Evolutionary conservation across 35 echinoderm and acorn worm species (phyloP), one percentile per base, ranked within the genome.

Genomic region (Holothuria glaberrima): DNA sequence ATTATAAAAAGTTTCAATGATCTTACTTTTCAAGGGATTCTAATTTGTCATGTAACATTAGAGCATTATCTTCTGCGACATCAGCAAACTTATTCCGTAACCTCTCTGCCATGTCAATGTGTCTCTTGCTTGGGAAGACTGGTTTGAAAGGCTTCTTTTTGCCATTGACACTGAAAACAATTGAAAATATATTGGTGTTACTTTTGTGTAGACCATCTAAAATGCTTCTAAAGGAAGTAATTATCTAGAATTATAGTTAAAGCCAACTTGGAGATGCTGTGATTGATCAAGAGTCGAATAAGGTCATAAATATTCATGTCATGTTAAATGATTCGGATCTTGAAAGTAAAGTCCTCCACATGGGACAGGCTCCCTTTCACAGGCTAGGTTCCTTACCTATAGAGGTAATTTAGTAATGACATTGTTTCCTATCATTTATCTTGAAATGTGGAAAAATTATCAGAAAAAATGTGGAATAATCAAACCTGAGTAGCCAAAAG

Each of bases 11-110:
- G 63, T 69, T 19, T 12, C 66, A n/a, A 69, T 30, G 24, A 14
- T 75, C 88, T 93, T 94, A 98, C 96, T 94, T 98, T 90, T 98
- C 96, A 52, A 94, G 61, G 12, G 91, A 93, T 77, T 94, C 93
- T 32, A 98, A 72, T 72, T 92, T 90, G 75, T 98, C 96, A 74
- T 98, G 96, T 22, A 98, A 78, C 61, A 68, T 92, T 29, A 98
- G 78, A 2, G 90, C 88, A n/a, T 95, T 94, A 61, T 98, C 96
- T 80, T 98, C 96, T 10, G 93, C 89, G 58, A 98, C 96, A 66
- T 98, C 96, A 64, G 90, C 93, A 86, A 98, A 98, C 36, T 75
- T 88, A 19, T 85, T 88, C 20, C 96, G 80, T 58, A 98, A 75
- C 26, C 94, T 87, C 24, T 88, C 60, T 4, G 93, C 58, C 59